Evolutionary conservation across 2,888 invertebrate species (phyloP).

Genomic region (Julus scandinavius): DNA sequence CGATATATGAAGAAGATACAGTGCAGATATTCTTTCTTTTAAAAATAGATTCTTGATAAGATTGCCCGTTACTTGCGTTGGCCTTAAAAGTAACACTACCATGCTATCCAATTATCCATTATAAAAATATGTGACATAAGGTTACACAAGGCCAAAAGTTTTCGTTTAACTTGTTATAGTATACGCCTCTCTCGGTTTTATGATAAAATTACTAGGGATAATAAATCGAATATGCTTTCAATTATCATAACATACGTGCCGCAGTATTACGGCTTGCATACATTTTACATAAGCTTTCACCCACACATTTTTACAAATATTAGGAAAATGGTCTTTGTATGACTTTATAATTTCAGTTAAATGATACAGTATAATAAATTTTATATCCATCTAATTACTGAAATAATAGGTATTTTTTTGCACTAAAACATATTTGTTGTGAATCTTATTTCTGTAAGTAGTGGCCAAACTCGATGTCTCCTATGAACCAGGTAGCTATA

Average conservation of each 20-base stretch:
- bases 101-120: neutral
- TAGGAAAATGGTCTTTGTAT: no score
- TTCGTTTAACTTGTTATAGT: neutral
- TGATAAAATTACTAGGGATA: neutral
- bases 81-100: neutral
- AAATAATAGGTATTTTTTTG: no score
- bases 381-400: no score
- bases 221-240: neutral
- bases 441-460: no score
- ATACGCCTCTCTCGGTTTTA: neutral
- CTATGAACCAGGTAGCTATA: no score
- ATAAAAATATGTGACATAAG: conserved; percentile 23
- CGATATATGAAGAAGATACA: neutral
- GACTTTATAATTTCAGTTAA: no score
- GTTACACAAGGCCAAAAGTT: conserved; percentile 5
- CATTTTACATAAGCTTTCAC: neutral
- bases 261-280: no score
- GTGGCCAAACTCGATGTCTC: no score
- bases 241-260: no score
- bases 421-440: no score
- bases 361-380: no score
- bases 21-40: neutral
- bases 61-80: neutral
- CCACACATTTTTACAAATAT: no score
- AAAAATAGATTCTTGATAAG: neutral